phyloP scores from a whole-genome alignment of 2,888 invertebrate species.

The Melanargia galathea region DNA sequence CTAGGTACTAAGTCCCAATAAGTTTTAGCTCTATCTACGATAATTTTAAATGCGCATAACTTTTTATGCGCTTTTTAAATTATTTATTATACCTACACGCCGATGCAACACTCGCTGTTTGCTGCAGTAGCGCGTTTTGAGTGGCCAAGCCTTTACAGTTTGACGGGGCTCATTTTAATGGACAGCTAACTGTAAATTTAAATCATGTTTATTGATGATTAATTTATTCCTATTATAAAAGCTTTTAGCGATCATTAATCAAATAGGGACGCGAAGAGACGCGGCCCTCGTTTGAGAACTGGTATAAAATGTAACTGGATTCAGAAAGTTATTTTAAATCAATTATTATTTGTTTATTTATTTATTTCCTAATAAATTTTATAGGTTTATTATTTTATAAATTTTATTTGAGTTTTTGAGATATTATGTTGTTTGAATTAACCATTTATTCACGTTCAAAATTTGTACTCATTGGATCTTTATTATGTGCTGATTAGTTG shows the following conservation, averaged over 20 bases:
- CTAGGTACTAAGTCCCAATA: too few relatives aligned
- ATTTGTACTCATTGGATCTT: too few relatives aligned
- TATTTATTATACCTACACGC: too few relatives aligned
- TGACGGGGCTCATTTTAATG: constrained; percentile 25
- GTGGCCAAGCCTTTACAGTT: neutral
- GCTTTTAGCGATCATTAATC: constrained; percentile 37
- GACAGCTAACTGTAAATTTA: constrained; percentile 29
- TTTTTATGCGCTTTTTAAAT: too few relatives aligned
- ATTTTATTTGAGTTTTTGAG: neutral
- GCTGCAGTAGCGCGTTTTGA: too few relatives aligned
- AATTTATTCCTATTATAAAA: constrained; percentile 35
- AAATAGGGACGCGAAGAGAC: constrained; percentile 24
- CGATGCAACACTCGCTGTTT: too few relatives aligned
- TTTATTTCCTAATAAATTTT: constrained; percentile 1
- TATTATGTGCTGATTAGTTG: too few relatives aligned
- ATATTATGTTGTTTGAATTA: neutral
- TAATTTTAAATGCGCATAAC: too few relatives aligned
- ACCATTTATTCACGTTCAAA: too few relatives aligned
- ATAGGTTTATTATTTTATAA: neutral
- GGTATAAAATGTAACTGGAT: constrained; percentile 21
- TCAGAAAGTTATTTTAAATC: constrained; percentile 8
- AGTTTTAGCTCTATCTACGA: too few relatives aligned
- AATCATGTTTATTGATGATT: constrained; percentile 33
- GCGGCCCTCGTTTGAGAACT: constrained; percentile 4
- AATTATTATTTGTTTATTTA: neutral